A percentile compares a stretch with the other conserved stretches of the same genome.
Evolutionary conservation across 1,140 invertebrate genomes (phyloP).

Genomic region (Steinernema khuongi): DNA sequence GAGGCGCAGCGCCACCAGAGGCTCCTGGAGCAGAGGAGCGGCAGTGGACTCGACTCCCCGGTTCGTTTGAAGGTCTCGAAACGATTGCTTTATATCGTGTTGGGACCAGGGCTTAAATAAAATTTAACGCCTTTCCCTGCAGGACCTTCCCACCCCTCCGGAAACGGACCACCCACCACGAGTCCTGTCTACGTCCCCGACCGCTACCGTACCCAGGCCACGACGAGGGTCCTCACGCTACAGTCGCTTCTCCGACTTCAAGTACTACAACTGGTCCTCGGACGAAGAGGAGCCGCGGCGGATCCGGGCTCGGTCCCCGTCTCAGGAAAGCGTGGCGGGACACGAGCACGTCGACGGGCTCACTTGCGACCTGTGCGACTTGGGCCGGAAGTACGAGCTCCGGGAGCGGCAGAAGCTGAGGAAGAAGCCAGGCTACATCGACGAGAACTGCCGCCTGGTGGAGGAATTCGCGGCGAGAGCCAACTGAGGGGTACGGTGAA

Average conservation of each 20-base stretch:
- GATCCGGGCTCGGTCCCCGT: not conserved
- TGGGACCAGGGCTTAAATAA: too few relatives aligned
- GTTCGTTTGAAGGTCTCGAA: too few relatives aligned
- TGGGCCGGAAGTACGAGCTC: not conserved
- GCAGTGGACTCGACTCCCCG: not conserved
- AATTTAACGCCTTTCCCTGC: not conserved
- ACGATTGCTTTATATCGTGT: too few relatives aligned
- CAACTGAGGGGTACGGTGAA: not conserved
- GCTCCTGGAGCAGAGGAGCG: conserved; percentile 9
- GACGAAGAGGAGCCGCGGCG: not conserved
- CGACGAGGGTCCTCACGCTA: not conserved
- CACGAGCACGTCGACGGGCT: not conserved
- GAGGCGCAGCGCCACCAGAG: not conserved
- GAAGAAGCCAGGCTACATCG: conserved; percentile 17
- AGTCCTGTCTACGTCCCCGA: not conserved
- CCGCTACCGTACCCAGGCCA: not conserved
- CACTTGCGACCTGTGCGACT: not conserved
- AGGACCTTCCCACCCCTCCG: not conserved
- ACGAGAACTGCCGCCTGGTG: not conserved
- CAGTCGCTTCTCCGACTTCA: not conserved
- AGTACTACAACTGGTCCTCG: conserved; percentile 6
- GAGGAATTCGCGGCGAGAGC: not conserved
- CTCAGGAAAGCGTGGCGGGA: not conserved
- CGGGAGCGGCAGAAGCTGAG: conserved; percentile 2
- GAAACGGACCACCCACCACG: not conserved